Base-by-base conservation (phyloP, 2,113 vertebrate genomes). In the Sapajus apella region DNA sequence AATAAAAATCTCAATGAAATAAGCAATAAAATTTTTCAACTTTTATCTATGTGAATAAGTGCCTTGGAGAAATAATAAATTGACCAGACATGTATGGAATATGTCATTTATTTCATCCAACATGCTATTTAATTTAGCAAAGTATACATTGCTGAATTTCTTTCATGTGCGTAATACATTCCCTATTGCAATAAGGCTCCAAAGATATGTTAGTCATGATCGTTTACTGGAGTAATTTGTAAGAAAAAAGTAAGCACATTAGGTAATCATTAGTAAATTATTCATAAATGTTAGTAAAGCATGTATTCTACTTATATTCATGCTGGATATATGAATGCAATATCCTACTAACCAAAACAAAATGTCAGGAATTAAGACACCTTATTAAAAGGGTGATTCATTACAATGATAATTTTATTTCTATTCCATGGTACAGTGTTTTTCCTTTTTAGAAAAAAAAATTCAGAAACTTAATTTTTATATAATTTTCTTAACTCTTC, bases 231-330 rank as follows among this genome's bases (percentile, higher is more conserved):
- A 84, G 17, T 20, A 5, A 77, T 47, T 88, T 82, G 27, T 91
- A 8, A 93, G 21, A 18, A 88, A 80, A 95, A 96, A 83, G 14
- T 79, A 92, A 96, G 87, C 50, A 96, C 27, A 75, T 35, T 21
- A 85, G 61, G 21, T 83, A 87, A 91, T 77, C 61, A 90, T 83
- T 68, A 85, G 56, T 79, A 40, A 91, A 50, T 18, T 84, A 61
- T 47, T 77, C 18, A 14, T 77, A 76, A 45, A 45, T 76, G 27
- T 77, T 77, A 77, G 43, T 32, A 77, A 77, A 66, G 45, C 32
- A 55, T 11, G 37, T 21, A 94, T 95, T 88, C 14, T 91, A 76
- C 73, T 83, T 75, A 84, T 81, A 90, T 32, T 73, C 9, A 92
- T 3, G 35, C 73, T 90, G 91, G 80, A 52, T 68, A 47, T 70